Conservation (phyloP, 2,113 vertebrate genomes). For the Mystacornis crossleyi region DNA sequence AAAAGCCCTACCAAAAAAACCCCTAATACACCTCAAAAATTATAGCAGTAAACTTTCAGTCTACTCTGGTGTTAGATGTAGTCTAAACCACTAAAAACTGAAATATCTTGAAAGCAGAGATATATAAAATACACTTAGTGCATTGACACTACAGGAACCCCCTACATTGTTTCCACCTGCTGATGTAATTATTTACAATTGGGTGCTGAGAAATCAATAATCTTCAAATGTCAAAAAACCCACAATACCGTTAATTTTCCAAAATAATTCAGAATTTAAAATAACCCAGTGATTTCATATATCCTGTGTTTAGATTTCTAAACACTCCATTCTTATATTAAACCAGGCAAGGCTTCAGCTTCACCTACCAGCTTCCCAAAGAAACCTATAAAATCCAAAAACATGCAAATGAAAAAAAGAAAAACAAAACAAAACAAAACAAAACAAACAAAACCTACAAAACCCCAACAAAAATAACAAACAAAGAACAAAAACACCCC, state of each 20-base stretch:
- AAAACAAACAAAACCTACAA: neutral
- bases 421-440: neutral
- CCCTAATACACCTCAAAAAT: neutral
- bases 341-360: neutral
- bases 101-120: constrained; percentile 45
- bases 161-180: constrained; percentile 40
- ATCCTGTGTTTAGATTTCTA: neutral
- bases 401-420: accelerated
- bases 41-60: neutral
- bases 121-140: constrained; percentile 5
- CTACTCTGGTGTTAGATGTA: neutral
- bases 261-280: neutral
- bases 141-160: constrained; percentile 66
- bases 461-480: no score
- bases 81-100: constrained; percentile 14
- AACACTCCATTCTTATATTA: neutral
- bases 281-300: neutral
- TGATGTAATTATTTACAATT: constrained; percentile 50
- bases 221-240: neutral
- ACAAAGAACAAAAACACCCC: neutral
- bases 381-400: neutral
- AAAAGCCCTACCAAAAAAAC: accelerated
- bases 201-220: neutral
- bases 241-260: neutral
- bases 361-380: neutral